Base-by-base conservation (phyloP, 2,113 vertebrate genomes). In the Vulpes vulpes region DNA sequence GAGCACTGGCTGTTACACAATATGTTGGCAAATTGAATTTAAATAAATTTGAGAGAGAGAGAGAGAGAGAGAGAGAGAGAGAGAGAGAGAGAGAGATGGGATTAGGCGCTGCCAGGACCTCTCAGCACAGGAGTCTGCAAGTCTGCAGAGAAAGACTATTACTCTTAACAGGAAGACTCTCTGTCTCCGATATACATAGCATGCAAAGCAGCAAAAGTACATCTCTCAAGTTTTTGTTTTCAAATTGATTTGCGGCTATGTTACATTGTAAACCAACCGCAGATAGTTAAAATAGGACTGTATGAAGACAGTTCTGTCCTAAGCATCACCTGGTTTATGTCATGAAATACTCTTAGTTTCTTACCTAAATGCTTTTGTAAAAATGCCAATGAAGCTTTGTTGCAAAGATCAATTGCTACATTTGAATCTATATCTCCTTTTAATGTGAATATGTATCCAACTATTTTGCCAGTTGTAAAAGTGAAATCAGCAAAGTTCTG, bases 401-500 rank as follows among this genome's bases (percentile, higher is more conserved):
- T 99, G 97, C 93, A 99, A 92, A 99, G 99, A 97, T 99, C 98
- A 51, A 99, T 99, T 59, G 99, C 99, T 78, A 99, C 53, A 22
- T 99, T 96, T 9, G 99, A 99, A 98, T 99, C 99, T 35, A 99
- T 99, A 81, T 99, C 98, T 97, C 99, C 99, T 98, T 99, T 99
- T 73, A 99, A 98, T 71, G 98, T 98, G 97, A 99, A 98, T 81
- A 99, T 91, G 96, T 98, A 99, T 74, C 99, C 99, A 55, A 99
- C 96, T 82, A 99, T 98, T 95, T 98, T 99, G n/a, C 99, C 98
- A 0, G 99, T 99, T 73, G 99, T 98, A 98, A 99, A 99, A 81
- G 99, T 99, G 96, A 99, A 99, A 98, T 99, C 99, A 32, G 99
- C 99, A 98, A 99, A 99, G 96, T 99, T 99, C 98, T 99, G 99